These are phyloP conservation scores for Syngnathoides biaculeatus DNA, from an alignment of 2,113 vertebrate species.

Conservation along the genomic window DNA sequence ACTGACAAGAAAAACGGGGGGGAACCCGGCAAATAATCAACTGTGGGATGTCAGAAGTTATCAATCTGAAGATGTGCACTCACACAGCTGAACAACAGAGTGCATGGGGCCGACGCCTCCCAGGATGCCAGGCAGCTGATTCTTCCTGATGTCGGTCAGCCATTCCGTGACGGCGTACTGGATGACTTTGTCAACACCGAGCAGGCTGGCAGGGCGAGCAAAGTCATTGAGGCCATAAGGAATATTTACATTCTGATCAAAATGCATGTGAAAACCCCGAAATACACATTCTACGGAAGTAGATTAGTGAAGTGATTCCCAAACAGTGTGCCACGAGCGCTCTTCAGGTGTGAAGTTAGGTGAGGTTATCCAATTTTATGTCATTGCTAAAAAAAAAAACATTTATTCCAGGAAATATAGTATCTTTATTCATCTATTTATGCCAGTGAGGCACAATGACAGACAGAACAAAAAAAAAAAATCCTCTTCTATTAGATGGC, in stretches of 20 bases:
- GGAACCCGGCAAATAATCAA: slow-evolving; percentile 1
- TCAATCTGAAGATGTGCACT: slow-evolving; percentile 49
- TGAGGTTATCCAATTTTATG: too few relatives aligned
- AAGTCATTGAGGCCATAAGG: not conserved
- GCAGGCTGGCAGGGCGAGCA: slow-evolving; percentile 68
- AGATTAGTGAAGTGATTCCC: too few relatives aligned
- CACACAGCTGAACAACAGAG: slow-evolving; percentile 89
- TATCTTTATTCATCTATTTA: too few relatives aligned
- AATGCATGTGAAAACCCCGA: not conserved
- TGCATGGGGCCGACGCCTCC: slow-evolving; percentile 93
- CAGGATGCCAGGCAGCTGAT: slow-evolving; percentile 87
- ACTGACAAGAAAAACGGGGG: slow-evolving; percentile 68
- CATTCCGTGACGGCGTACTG: slow-evolving; percentile 87
- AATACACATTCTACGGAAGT: too few relatives aligned
- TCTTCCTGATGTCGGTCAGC: slow-evolving; percentile 89
- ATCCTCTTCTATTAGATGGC: too few relatives aligned
- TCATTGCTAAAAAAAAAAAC: too few relatives aligned
- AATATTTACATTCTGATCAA: not conserved
- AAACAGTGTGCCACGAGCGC: too few relatives aligned
- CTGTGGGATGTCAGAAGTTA: too few relatives aligned
- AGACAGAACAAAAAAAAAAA: too few relatives aligned
- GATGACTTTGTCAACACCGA: slow-evolving; percentile 89
- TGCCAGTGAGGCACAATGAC: too few relatives aligned
- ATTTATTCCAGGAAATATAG: too few relatives aligned
- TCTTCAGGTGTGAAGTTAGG: too few relatives aligned